A percentile compares a stretch with the other conserved stretches of the same genome.
phyloP scores from a whole-genome alignment of 2,797 vertebrate genomes.

The Falco naumanni region DNA sequence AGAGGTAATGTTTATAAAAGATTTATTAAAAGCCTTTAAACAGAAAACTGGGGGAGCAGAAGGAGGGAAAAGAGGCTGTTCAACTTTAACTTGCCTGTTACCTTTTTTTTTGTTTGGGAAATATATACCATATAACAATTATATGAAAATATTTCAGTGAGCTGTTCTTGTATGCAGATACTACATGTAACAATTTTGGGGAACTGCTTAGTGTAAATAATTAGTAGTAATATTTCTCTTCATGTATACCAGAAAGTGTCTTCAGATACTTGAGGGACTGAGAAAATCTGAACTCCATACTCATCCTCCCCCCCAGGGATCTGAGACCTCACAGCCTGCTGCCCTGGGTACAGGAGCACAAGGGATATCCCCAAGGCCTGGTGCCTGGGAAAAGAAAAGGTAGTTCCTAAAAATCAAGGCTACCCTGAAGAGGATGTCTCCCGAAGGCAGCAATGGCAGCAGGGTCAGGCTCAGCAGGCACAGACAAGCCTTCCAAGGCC shows the following conservation, averaged over 20 bases:
- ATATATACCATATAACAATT: background rate
- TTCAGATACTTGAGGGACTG: background rate
- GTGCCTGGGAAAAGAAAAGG: background rate
- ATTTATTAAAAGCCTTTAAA: background rate
- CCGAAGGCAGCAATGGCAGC: background rate
- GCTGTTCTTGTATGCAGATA: background rate
- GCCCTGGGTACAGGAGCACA: background rate
- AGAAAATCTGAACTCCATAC: background rate
- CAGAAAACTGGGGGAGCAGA: background rate
- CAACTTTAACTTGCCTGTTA: background rate
- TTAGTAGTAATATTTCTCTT: background rate
- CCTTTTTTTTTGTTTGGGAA: background rate
- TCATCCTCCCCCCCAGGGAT: background rate
- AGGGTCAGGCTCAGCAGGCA: background rate
- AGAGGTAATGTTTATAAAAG: background rate
- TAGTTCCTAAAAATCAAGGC: background rate
- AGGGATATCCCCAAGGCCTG: background rate
- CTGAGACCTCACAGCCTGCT: background rate
- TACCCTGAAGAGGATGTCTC: background rate
- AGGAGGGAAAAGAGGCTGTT: background rate
- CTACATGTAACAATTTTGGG: background rate
- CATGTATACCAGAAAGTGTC: background rate
- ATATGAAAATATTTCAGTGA: background rate
- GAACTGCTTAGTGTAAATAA: background rate
- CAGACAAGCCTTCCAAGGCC: background rate